A percentile compares a stretch with the other conserved stretches of the same genome.
Conservation (phyloP, 2,797 vertebrate genomes). For the Halcyon badia region DNA sequence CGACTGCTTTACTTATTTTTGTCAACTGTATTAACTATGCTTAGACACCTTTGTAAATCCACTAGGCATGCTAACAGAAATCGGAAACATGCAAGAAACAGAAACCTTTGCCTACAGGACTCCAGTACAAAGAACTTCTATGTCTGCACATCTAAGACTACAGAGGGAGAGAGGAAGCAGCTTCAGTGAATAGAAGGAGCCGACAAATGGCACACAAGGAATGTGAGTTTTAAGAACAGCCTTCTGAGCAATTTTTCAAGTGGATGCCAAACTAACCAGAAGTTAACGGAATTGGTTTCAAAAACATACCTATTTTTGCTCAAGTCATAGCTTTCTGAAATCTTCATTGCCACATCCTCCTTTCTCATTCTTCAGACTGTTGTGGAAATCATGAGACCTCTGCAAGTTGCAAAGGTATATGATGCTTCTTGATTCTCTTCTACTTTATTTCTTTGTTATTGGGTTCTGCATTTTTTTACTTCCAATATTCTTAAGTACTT, state of each 20-base stretch:
- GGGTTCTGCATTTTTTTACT: neutral
- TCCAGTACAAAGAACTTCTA: neutral
- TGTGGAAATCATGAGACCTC: rapidly evolving
- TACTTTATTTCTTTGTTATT: neutral
- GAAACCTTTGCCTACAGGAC: neutral
- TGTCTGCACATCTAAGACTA: neutral
- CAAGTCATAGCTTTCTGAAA: neutral
- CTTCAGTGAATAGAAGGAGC: neutral
- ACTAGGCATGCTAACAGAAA: neutral
- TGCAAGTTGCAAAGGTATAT: neutral
- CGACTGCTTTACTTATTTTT: neutral
- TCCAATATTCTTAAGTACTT: neutral
- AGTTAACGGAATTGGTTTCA: neutral
- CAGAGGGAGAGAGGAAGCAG: neutral
- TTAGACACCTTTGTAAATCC: neutral
- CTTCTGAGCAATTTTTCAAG: neutral
- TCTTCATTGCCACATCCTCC: no score
- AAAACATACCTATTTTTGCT: neutral
- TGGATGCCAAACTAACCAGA: neutral
- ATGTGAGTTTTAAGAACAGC: neutral
- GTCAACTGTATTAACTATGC: neutral
- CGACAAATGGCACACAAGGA: neutral
- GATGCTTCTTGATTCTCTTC: neutral
- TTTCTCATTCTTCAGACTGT: neutral
- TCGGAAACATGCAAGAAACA: neutral